Percentiles rank a stretch among this genome's conserved stretches.
Evolutionary conservation across 30 jellyfish, hydroid and myxozoan genomes (phyloP).

Genomic region (Chrysaora quinquecirrha): DNA sequence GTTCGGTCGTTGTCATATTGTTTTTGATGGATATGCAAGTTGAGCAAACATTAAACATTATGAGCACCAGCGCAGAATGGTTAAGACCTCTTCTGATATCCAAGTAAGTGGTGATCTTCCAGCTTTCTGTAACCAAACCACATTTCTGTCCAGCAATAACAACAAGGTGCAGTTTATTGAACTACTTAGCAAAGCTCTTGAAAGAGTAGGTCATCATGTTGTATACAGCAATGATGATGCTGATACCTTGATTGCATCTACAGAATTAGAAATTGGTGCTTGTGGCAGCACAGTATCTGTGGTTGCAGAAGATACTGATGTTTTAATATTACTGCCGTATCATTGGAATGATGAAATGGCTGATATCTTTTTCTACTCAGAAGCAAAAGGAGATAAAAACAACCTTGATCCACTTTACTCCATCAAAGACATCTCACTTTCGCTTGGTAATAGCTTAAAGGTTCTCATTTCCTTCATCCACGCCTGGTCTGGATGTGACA

Average conservation of each 20-base stretch:
- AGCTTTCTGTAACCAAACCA: conserved; percentile 20
- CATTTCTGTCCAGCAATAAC: conserved; percentile 11
- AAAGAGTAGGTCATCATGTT: conserved; percentile 14
- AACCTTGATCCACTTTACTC: conserved; percentile 7
- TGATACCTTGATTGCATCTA: conserved; percentile 29
- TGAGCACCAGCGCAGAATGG: conserved; percentile 18
- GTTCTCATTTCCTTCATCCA: conserved; percentile 19
- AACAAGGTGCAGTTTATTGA: conserved; percentile 16
- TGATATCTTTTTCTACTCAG: conserved; percentile 12
- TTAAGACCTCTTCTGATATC: conserved; percentile 11
- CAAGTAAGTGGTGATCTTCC: conserved; percentile 7
- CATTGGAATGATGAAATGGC: conserved; percentile 27
- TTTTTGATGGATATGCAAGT: conserved; percentile 52
- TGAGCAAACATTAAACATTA: conserved; percentile 7
- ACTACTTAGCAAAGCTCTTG: conserved; percentile 30
- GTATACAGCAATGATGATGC: conserved; percentile 21
- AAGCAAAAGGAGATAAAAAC: conserved; percentile 19
- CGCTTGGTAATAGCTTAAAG: conserved; percentile 8
- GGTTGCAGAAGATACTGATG: conserved; percentile 40
- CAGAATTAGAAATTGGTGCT: conserved; percentile 8
- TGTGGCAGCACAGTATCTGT: conserved; percentile 9
- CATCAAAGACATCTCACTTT: conserved; percentile 17
- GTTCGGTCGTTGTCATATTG: conserved; percentile 28
- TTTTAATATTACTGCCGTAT: conserved; percentile 9
- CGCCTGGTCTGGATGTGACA: conserved; percentile 46